Conservation (phyloP, 2,888 invertebrate genomes). For the Thelaira solivaga region DNA sequence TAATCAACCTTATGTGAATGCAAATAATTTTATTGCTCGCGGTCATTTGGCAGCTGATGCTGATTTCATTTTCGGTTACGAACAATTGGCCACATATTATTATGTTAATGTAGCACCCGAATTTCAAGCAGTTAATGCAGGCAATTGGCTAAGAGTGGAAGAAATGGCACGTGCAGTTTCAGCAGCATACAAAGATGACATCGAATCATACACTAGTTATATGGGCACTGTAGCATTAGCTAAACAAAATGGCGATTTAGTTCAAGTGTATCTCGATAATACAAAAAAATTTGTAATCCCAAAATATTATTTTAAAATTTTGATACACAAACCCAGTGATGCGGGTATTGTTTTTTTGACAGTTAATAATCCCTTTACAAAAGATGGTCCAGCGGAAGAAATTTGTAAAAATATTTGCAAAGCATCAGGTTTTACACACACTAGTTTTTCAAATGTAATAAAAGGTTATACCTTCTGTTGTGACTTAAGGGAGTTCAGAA, state of each 20-base stretch:
- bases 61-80: slow-evolving; percentile 78
- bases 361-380: slow-evolving; percentile 78
- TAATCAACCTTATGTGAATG: slow-evolving; percentile 69
- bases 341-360: slow-evolving; percentile 78
- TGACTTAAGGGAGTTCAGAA: slow-evolving; percentile 57
- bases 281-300: slow-evolving; percentile 76
- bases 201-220: slow-evolving; percentile 77
- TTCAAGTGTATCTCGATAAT: slow-evolving; percentile 72
- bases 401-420: slow-evolving; percentile 67
- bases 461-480: slow-evolving; percentile 69
- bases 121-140: slow-evolving; percentile 78
- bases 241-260: slow-evolving; percentile 46
- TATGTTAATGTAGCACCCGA: slow-evolving; percentile 79
- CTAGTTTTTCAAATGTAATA: slow-evolving; percentile 53
- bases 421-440: slow-evolving; percentile 54
- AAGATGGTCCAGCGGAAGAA: slow-evolving; percentile 52
- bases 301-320: slow-evolving; percentile 78
- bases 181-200: slow-evolving; percentile 69
- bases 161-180: slow-evolving; percentile 75
- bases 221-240: slow-evolving; percentile 75
- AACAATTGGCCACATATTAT: slow-evolving; percentile 78
- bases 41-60: slow-evolving; percentile 79
- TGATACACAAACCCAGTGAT: slow-evolving; percentile 73
- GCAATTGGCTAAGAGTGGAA: slow-evolving; percentile 79
- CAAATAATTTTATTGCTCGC: slow-evolving; percentile 74